phyloP scores from a whole-genome alignment of 2,888 invertebrate genomes.

The Papilio gigon region DNA sequence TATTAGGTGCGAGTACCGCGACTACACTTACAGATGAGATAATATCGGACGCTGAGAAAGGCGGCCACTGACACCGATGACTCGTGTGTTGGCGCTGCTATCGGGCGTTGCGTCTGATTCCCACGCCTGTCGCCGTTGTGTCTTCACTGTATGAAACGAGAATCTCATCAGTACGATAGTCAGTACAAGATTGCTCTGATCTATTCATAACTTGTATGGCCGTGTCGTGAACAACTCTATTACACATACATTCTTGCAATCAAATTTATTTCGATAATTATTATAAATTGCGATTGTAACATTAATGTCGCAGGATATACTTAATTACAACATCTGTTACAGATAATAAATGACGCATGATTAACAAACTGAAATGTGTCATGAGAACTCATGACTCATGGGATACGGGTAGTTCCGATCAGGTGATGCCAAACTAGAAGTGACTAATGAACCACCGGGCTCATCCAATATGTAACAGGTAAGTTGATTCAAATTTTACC shows the following conservation, averaged over 20 bases:
- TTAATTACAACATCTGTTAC: not conserved
- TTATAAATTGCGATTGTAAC: not conserved
- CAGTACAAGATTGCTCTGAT: not conserved
- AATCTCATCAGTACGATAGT: not conserved
- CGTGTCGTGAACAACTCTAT: no score
- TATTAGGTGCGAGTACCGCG: not conserved
- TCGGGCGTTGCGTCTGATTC: conserved; percentile 4
- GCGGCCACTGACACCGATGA: not conserved
- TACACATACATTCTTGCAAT: no score
- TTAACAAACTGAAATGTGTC: not conserved
- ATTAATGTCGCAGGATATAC: conserved; percentile 1
- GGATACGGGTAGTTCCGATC: not conserved
- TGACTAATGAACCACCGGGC: conserved; percentile 1
- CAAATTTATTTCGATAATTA: no score
- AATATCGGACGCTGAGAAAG: not conserved
- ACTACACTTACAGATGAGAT: not conserved
- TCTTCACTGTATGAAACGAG: not conserved
- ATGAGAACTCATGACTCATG: not conserved
- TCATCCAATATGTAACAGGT: not conserved
- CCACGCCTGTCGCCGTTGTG: not conserved
- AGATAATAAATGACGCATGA: not conserved
- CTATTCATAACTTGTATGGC: no score
- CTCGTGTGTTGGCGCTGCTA: not conserved
- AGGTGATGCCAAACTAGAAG: conserved; percentile 3
- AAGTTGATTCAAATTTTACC: not conserved